A percentile compares a stretch with the other conserved stretches of the same genome.
phyloP scores from a whole-genome alignment of 2,113 vertebrate genomes.

The Carassius auratus region DNA sequence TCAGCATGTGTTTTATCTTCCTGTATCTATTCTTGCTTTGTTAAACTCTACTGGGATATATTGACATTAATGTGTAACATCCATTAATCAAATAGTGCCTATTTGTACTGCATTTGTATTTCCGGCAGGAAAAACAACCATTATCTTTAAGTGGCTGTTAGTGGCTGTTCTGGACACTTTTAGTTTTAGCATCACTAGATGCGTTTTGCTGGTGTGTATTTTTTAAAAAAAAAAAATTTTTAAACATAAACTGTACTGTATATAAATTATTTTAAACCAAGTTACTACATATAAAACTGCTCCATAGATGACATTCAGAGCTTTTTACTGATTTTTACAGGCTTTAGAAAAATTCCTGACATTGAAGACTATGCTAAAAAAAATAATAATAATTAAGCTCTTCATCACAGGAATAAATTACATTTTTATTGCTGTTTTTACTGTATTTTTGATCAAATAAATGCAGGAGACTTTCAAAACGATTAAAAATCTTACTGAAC shows the following conservation, averaged over 20 bases:
- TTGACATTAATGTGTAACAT: conserved; percentile 11
- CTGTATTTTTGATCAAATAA: not conserved
- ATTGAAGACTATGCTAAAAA: not conserved
- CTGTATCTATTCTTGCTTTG: not conserved
- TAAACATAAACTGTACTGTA: not conserved
- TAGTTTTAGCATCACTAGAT: not conserved
- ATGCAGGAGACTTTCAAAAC: not conserved
- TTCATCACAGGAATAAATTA: too few species aligned
- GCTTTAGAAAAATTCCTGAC: not conserved
- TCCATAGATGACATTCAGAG: not conserved
- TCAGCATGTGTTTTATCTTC: not conserved
- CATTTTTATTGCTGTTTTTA: not conserved
- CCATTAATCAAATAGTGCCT: conserved; percentile 11
- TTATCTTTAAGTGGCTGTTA: conserved; percentile 6
- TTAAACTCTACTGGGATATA: conserved; percentile 17
- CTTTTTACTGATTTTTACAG: too few species aligned
- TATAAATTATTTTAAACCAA: not conserved
- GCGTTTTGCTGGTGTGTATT: not conserved
- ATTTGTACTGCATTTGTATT: not conserved
- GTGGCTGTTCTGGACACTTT: not conserved
- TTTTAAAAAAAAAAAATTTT: too few species aligned
- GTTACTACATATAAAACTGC: not conserved
- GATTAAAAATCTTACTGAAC: not conserved
- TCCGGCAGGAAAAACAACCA: not conserved
- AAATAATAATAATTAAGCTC: not conserved